Evolutionary conservation across 1,140 invertebrate species (phyloP), one percentile per base, ranked within the genome.

Genomic region (Leguminivora glycinivorella): DNA sequence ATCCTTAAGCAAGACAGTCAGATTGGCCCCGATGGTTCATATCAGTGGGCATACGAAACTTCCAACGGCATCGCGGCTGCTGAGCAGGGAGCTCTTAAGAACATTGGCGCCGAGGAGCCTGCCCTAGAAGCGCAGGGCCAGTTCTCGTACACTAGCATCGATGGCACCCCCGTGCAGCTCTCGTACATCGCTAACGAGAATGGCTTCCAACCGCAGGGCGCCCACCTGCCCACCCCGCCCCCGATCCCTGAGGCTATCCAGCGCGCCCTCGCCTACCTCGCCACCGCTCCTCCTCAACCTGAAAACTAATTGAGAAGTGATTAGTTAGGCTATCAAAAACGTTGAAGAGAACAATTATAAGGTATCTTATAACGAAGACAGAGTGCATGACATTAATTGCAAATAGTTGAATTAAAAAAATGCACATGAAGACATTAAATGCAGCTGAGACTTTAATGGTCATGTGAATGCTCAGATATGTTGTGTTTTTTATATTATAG

Each of bases 21-120:
- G 82, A 92, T 94, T 43, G 94, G 94, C 77, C 93, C 92, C 29
- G 95, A 95, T 82, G 95, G 95, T 69, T 94, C 94, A 4, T 95
- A 95, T 87, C 93, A 93, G 78, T 95, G 89, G 79, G 90, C 89
- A 26, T 94, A 90, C 79, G 93, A 94, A 75, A 94, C 93, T 29
- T 93, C 82, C 0, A 94, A 95, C 77, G 94, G 94, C 24, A 94
- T 94, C 52, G 63, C 72, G 0, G 91, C 91, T 10, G 74, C 93
- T 52, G 94, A 93, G 77, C 82, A 85, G 17, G 94, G 94, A 56
- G 80, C 80, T 7, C 75, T 93, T 70, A 93, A 92, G 76, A 91
- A 93, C 74, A 77, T 92, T 22, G 90, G 92, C 12, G 87, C 81
- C 17, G 84, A 89, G 78, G 92, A 77, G 89, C 94, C 79, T 52